Evolutionary conservation across 2,888 invertebrate species (phyloP), one percentile per base, ranked within the genome.

Genomic region (Ophioninae sp.): DNA sequence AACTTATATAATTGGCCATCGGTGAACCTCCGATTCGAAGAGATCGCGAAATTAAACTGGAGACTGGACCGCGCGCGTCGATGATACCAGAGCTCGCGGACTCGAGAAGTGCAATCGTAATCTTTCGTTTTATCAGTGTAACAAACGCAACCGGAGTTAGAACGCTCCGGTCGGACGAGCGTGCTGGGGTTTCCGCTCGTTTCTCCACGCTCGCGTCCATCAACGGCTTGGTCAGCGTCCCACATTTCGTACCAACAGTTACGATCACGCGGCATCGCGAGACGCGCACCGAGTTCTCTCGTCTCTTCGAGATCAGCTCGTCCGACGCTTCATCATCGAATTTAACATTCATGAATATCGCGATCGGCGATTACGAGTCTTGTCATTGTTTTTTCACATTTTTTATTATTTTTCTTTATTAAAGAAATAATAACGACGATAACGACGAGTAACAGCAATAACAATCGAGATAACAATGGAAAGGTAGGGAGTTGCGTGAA

Each of bases 251-350:
- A 73, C 64, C 77, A 21, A 77, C 83, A 83, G 83, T 83, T 80
- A 83, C 83, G 80, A 80, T 69, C 65, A 83, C 80, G 83, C 77
- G 80, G 80, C 79, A 80, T 65, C 83, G 80, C 80, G 80, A 77
- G 80, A 83, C 80, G 83, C 77, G 83, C 83, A 83, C 69, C 73
- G 44, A 8, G 72, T 56, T 72, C 37, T 59, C 74, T 67, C 69
- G 79, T 21, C 30, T 64, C 21, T 37, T 30, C n/a, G 17, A n/a
- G 39, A 67, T 80, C 75, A 56, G 17, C 6, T 39, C 37, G 41
- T 74, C n/a, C 37, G 21, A 10, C 20, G 59, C 8, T 50, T 50
- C 17, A 2, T 8, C 50, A 50, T 50, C 7, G 21, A 59, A 59
- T 50, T 50, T 17, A 50, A 50, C 50, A 6, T 50, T 50, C 50